These are phyloP conservation scores for Aegithalos caudatus DNA, from an alignment of 2,113 vertebrate species.

Conservation along the genomic window DNA sequence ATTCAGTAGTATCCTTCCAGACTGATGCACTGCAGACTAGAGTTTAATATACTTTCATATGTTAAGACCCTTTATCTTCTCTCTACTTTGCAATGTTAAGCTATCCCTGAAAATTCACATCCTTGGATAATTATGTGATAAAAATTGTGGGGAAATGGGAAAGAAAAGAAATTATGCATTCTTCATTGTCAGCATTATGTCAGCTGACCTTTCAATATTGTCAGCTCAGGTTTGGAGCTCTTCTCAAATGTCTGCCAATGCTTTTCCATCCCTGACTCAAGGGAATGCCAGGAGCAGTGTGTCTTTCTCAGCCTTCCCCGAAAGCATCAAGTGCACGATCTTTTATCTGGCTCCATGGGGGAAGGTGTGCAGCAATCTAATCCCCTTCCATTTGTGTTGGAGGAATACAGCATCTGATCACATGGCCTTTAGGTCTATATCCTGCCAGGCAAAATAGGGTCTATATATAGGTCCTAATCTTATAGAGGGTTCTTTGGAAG, in stretches of 20 bases:
- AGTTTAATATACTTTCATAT: neutral
- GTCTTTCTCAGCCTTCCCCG: neutral
- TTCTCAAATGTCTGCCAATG: neutral
- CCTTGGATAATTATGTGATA: neutral
- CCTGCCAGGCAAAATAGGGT: neutral
- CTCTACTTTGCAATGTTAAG: neutral
- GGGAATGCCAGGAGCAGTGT: neutral
- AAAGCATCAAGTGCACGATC: neutral
- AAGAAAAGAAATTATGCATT: neutral
- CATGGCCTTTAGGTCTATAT: neutral
- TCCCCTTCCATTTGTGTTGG: neutral
- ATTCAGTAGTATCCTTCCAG: neutral
- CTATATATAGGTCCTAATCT: slow-evolving; percentile 1
- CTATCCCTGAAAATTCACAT: neutral
- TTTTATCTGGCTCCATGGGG: neutral
- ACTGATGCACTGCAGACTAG: neutral
- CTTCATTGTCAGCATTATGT: neutral
- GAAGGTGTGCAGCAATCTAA: neutral
- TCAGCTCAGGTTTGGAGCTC: neutral
- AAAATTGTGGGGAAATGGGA: neutral
- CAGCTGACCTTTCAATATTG: neutral
- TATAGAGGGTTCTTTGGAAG: neutral
- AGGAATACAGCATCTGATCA: neutral
- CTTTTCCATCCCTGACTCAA: neutral
- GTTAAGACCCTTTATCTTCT: neutral